These are phyloP conservation scores for Lathamus discolor DNA, from an alignment of 2,113 vertebrate genomes.

Conservation along the genomic window DNA sequence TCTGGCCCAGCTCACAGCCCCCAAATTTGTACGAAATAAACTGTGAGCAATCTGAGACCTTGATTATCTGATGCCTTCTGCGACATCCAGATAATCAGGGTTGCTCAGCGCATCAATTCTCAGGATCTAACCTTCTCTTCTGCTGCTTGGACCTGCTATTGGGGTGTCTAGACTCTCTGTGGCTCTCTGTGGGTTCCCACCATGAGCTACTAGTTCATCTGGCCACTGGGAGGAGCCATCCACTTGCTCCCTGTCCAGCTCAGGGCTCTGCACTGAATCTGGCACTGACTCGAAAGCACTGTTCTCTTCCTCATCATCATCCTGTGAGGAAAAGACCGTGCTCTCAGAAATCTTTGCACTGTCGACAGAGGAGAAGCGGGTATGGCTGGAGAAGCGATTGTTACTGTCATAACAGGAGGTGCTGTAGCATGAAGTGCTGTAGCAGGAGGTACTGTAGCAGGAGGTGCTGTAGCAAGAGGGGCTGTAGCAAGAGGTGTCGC, in stretches of 20 bases:
- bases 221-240: conserved; percentile 79
- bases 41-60: not conserved
- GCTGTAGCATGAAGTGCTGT: conserved; percentile 93
- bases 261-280: conserved; percentile 81
- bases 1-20: not conserved
- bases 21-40: not conserved
- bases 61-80: conserved; percentile 36
- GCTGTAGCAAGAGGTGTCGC: conserved; percentile 82
- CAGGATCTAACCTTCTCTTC: conserved; percentile 84
- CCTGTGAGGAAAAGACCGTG: conserved; percentile 96
- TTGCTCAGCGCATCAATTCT: not conserved
- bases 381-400: conserved; percentile 88
- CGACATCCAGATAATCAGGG: conserved; percentile 51
- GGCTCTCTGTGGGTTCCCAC: conserved; percentile 69
- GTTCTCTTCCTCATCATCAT: conserved; percentile 93
- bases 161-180: conserved; percentile 76
- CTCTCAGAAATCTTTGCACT: conserved; percentile 95
- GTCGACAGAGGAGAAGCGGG: conserved; percentile 93
- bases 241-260: conserved; percentile 78
- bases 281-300: conserved; percentile 92
- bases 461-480: conserved; percentile 93
- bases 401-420: conserved; percentile 88
- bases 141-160: conserved; percentile 83
- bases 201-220: conserved; percentile 71
- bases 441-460: conserved; percentile 93